Evolutionary conservation across 2,113 vertebrate genomes (phyloP), one percentile per base, ranked within the genome.

Genomic region (Cricetomys ansorgei): DNA sequence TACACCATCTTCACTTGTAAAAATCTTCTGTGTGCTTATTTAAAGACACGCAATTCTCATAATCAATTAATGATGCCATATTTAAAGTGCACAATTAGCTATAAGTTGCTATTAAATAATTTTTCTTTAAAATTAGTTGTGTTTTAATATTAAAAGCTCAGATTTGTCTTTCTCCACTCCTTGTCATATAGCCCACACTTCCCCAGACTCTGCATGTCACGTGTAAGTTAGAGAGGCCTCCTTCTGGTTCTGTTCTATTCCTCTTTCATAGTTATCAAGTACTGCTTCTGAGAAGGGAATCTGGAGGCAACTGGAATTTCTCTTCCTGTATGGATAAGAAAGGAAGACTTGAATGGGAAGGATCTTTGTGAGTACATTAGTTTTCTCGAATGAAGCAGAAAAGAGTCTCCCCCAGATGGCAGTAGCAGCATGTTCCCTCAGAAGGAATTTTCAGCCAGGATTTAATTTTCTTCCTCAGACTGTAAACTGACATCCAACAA

Each of bases 401-500:
- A 95, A 50, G 92, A 97, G 64, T 84, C 79, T 94, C 98, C 98
- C 98, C 98, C 96, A 97, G 98, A 97, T 98, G 98, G 98, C 98
- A 98, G 98, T 94, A 98, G 97, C 98, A 96, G 96, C 97, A 98
- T 98, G 93, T 95, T 96, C 97, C 97, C 96, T 96, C 98, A 97
- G 97, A 98, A 88, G 5, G 34, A 19, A 76, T 80, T 89, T 94
- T 90, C 53, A 73, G 72, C 31, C n/a, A 85, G 87, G 91, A 88
- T 89, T 88, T 83, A 37, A 72, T 94, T 95, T 88, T 76, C 70
- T 91, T 92, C 59, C 23, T 83, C 37, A 88, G 80, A 75, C 31
- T 10, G 0, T 76, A 96, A 93, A 84, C 7, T 45, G 59, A 62
- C 69, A n/a, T 94, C 50, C 45, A 88, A 67, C 37, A 48, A 40